Conservation (phyloP, 2,113 vertebrate genomes). For the Zosterops hypoxanthus region DNA sequence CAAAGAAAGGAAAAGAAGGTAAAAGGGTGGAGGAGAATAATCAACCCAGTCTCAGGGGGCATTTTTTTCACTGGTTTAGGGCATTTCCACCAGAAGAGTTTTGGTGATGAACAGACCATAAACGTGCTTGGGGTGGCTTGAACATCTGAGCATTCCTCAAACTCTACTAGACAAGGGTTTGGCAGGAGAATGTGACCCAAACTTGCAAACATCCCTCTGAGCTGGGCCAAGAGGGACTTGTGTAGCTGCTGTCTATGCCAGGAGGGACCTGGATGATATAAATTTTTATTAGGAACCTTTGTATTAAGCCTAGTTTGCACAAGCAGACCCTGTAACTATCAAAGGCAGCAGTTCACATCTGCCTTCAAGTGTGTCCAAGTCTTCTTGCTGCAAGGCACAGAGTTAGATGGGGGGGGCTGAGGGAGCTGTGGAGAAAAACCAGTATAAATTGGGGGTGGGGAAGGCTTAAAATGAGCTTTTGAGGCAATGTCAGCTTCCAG, state of each 20-base stretch:
- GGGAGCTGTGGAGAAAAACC: background rate
- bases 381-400: background rate
- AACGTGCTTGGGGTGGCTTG: background rate
- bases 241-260: background rate
- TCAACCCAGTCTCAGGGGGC: background rate
- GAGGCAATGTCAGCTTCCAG: background rate
- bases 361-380: background rate
- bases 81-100: background rate
- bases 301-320: background rate
- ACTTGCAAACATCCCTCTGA: background rate
- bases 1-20: constrained; percentile 17
- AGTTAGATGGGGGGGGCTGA: background rate
- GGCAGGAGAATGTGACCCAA: background rate
- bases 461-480: background rate
- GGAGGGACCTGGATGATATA: background rate
- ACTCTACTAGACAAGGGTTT: background rate
- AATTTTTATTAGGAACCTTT: background rate
- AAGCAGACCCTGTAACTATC: background rate
- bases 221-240: background rate
- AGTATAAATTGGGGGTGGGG: background rate
- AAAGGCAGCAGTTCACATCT: constrained; percentile 14
- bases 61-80: background rate
- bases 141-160: background rate
- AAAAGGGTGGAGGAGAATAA: background rate
- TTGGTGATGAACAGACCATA: background rate